phyloP scores from a whole-genome alignment of 2,113 vertebrate species.

The Brevimyrus niger region DNA sequence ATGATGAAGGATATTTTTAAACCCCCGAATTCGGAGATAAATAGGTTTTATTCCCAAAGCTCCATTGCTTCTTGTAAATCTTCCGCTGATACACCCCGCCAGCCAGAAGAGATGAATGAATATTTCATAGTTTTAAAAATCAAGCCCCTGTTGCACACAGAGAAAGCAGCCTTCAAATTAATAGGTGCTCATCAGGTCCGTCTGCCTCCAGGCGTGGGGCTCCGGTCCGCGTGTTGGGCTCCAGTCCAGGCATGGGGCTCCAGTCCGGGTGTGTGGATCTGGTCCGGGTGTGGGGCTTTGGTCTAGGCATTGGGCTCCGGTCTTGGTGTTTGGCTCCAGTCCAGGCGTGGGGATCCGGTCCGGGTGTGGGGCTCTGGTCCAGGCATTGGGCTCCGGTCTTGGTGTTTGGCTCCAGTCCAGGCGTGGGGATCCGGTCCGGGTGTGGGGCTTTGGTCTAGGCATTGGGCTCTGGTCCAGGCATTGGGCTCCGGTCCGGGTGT shows the following conservation, averaged over 20 bases:
- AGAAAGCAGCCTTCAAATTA: slow-evolving; percentile 31
- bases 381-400: no score
- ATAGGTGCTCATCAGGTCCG: slow-evolving; percentile 44
- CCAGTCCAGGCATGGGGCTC: background rate
- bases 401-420: no score
- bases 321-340: no score
- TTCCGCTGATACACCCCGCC: slow-evolving; percentile 51
- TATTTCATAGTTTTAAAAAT: slow-evolving; percentile 53
- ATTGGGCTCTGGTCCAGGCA: no score
- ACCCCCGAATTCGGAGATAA: slow-evolving; percentile 49
- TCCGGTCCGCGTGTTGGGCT: background rate
- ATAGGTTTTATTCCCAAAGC: slow-evolving; percentile 50
- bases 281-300: fast-evolving
- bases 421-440: no score
- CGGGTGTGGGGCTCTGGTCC: no score
- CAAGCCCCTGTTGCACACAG: slow-evolving; percentile 30
- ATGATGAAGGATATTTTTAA: slow-evolving; percentile 53
- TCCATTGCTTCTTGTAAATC: slow-evolving; percentile 45
- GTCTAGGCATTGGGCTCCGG: no score
- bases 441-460: no score
- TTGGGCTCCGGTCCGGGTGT: no score
- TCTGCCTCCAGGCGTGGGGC: background rate
- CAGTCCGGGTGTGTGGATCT: no score
- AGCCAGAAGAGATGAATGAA: slow-evolving; percentile 49
- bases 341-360: no score